Evolutionary conservation across 1,140 invertebrate species (phyloP).

Genomic region (Portunus trituberculatus): DNA sequence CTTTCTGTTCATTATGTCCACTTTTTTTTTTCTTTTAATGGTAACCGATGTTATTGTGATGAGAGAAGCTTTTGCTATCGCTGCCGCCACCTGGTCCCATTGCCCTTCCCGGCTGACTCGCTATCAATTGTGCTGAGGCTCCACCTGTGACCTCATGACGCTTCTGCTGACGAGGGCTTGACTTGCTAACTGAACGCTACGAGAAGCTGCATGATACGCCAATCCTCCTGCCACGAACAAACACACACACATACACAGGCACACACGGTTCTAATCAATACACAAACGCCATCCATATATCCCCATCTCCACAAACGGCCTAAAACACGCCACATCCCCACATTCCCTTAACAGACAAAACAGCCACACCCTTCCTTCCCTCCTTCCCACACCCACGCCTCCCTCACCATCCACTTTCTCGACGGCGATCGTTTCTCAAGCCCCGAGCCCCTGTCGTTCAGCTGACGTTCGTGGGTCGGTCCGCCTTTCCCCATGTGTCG

Average conservation of each 20-base stretch:
- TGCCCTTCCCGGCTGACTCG: not conserved
- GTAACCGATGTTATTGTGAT: not conserved
- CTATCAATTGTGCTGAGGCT: not conserved
- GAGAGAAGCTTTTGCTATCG: not conserved
- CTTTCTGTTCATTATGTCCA: not conserved
- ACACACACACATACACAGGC: not conserved
- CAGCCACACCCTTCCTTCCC: not conserved
- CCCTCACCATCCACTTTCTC: not conserved
- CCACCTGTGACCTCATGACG: not conserved
- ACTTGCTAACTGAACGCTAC: not conserved
- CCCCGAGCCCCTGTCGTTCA: not conserved
- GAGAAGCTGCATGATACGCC: not conserved
- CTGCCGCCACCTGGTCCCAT: not conserved
- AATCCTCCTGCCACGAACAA: not conserved
- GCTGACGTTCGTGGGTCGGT: not conserved
- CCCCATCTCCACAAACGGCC: too few species aligned
- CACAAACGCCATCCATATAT: too few species aligned
- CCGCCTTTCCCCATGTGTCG: not conserved
- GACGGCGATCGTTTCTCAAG: not conserved
- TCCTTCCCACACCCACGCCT: not conserved
- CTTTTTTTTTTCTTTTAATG: not conserved
- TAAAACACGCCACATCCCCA: too few species aligned
- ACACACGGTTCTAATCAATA: not conserved
- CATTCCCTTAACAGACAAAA: slow-evolving; percentile 18
- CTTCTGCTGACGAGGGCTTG: not conserved